Evolutionary conservation across 1,140 invertebrate species (phyloP).

Genomic region (Drosophila sturtevanti): DNA sequence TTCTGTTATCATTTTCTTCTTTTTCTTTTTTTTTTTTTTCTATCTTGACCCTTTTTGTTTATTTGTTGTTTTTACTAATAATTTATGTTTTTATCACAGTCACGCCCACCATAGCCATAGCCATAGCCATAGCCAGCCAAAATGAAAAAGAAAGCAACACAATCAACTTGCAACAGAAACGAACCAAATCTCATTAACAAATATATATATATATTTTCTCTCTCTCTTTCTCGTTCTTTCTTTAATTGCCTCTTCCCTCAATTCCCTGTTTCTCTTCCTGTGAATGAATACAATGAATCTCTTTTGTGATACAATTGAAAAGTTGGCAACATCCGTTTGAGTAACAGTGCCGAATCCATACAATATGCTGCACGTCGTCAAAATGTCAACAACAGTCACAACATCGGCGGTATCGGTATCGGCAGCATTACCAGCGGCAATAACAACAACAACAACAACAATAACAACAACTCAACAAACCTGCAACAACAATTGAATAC

Average conservation of each 20-base stretch:
- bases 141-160: constrained; percentile 25
- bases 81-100: constrained; percentile 5
- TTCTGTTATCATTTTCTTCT: neutral
- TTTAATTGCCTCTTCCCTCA: neutral
- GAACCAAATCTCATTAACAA: constrained; percentile 43
- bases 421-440: constrained; percentile 33
- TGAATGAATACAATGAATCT: constrained; percentile 6
- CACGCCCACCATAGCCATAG: neutral
- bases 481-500: constrained; percentile 3
- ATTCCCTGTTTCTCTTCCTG: constrained; percentile 14
- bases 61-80: constrained; percentile 21
- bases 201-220: constrained; percentile 36
- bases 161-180: constrained; percentile 9
- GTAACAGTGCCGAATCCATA: constrained; percentile 88
- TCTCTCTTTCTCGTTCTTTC: constrained; percentile 27
- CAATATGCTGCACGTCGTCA: constrained; percentile 84
- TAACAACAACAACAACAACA: constrained; percentile 75
- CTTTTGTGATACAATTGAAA: constrained; percentile 3
- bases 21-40: neutral
- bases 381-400: constrained; percentile 70
- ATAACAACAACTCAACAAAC: constrained; percentile 3
- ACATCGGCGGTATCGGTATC: neutral
- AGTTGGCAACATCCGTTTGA: constrained; percentile 85
- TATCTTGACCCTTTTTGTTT: neutral
- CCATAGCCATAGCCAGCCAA: constrained; percentile 8